Evolutionary conservation across 1,140 invertebrate species (phyloP), one percentile per base, ranked within the genome.

Genomic region (Periplaneta americana): DNA sequence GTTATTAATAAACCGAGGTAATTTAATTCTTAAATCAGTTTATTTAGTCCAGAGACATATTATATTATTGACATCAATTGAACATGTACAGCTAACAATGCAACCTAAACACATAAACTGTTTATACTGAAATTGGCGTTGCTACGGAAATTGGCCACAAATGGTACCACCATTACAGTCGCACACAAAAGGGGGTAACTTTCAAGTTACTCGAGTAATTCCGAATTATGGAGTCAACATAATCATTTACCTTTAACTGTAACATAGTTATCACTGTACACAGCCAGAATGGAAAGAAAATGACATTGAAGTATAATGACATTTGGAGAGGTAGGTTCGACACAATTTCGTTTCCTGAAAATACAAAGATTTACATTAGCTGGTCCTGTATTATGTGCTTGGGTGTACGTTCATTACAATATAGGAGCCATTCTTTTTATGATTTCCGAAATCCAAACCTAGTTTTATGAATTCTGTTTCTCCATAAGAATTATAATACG

Each of bases 321-420:
- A 97, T 96, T 90, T 98, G 96, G 33, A 98, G 88, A 8, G 93
- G 91, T 74, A 96, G 88, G 90, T 90, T 96, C 1, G 94, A 91
- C 36, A 91, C 88, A 11, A 90, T 87, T 81, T 88, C 85, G 81
- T 88, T 87, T 80, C 89, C 90, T 90, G 82, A 80, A 80, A 78
- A 18, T 6, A 85, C 85, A 82, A 83, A 66, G 22, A 22, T 13
- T 57, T 57, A 57, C 39, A 57, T 57, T 15, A 57, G 22, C 39
- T 57, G 39, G 13, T 22, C n/a, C n/a, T 75, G 2, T 2, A 13
- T 4, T n/a, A 17, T 77, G 33, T n/a, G 15, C 35, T 10, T 10
- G 15, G 32, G 74, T 1, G 28, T 17, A n/a, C 1, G 10, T 17
- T 75, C 9, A 22, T 18, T 31, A 15, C 34, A 0, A 5, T 33